phyloP scores from a whole-genome alignment of 2,797 vertebrate genomes.

The Benthosema pterotum region DNA sequence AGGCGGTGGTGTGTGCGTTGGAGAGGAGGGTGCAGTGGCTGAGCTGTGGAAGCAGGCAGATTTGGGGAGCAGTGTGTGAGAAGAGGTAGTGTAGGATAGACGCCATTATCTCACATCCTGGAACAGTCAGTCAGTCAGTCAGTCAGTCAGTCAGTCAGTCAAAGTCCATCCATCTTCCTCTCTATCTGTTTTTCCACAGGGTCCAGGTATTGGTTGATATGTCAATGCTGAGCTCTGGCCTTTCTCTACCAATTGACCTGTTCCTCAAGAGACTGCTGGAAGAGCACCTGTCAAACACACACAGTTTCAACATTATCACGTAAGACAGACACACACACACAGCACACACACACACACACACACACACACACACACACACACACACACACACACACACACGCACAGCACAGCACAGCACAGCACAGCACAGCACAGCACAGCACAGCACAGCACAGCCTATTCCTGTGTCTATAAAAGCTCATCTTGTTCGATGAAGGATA shows the following conservation, averaged over 20 bases:
- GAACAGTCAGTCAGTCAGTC: background rate
- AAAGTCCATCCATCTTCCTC: background rate
- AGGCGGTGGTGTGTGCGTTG: constrained; percentile 62
- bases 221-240: constrained; percentile 69
- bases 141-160: too few relatives aligned
- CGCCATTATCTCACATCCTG: background rate
- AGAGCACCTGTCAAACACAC: constrained; percentile 80
- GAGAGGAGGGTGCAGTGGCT: constrained; percentile 80
- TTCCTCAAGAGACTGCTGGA: constrained; percentile 80
- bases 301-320: constrained; percentile 83
- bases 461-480: background rate
- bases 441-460: background rate
- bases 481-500: background rate
- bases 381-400: constrained; percentile 1
- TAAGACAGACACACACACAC: constrained; percentile 51
- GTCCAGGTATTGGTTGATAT: constrained; percentile 82
- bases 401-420: constrained; percentile 3
- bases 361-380: constrained; percentile 9
- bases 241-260: constrained; percentile 79
- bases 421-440: constrained; percentile 5
- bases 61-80: constrained; percentile 85
- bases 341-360: constrained; percentile 7
- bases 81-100: constrained; percentile 73
- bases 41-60: constrained; percentile 75
- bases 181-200: constrained; percentile 49